Evolutionary conservation across 2,888 invertebrate species (phyloP).

Genomic region (Hyppa rectilinea): DNA sequence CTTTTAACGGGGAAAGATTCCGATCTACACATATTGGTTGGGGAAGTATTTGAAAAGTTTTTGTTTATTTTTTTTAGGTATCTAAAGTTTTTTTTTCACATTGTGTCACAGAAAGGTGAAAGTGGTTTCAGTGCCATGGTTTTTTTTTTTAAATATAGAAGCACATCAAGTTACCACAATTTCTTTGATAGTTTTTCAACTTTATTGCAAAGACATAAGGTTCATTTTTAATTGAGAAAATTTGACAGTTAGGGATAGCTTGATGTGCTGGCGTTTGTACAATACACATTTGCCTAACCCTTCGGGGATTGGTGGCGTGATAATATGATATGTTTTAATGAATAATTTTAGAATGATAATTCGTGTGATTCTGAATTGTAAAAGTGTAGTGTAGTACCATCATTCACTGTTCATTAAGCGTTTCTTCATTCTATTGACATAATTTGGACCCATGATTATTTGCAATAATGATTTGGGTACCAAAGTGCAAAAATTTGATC

Average conservation of each 20-base stretch:
- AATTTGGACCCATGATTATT: background rate
- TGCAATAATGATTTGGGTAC: background rate
- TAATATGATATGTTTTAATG: background rate
- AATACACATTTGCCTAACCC: too few relatives aligned
- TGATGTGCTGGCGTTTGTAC: too few relatives aligned
- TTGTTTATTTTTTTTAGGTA: background rate
- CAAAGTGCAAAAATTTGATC: background rate
- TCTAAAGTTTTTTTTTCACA: background rate
- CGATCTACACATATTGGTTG: background rate
- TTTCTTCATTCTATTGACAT: background rate
- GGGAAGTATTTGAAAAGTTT: background rate
- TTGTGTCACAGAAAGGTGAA: background rate
- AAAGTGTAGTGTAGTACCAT: background rate
- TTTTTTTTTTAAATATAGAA: too few relatives aligned
- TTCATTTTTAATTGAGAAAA: too few relatives aligned
- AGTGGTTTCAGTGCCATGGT: too few relatives aligned
- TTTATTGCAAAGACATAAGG: too few relatives aligned
- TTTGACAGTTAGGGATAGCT: too few relatives aligned
- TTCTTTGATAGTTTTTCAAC: too few relatives aligned
- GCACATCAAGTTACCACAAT: too few relatives aligned
- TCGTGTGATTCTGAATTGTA: background rate
- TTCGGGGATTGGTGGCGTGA: background rate
- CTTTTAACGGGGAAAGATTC: constrained; percentile 17
- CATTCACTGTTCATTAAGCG: background rate
- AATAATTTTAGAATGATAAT: background rate